These are phyloP conservation scores for Drosophila varians DNA, from an alignment of 1,140 invertebrate genomes.

Conservation along the genomic window DNA sequence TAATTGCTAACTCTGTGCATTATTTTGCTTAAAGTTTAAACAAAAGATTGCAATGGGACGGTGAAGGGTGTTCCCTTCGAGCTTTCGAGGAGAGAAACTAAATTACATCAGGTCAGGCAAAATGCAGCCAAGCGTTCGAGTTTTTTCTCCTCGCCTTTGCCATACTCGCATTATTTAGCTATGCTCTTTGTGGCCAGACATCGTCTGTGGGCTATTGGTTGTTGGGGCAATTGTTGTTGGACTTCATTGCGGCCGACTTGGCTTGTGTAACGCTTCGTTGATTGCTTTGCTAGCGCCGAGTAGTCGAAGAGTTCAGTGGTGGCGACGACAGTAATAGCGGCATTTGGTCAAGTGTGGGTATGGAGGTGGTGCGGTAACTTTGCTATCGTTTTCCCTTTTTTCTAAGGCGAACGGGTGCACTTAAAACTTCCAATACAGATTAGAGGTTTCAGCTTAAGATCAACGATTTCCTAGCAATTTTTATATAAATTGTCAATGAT, in stretches of 20 bases:
- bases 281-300: slow-evolving; percentile 38
- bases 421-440: not conserved
- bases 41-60: slow-evolving; percentile 9
- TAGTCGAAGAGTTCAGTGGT: slow-evolving; percentile 36
- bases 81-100: slow-evolving; percentile 52
- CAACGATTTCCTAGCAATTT: too few relatives aligned
- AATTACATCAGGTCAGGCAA: slow-evolving; percentile 79
- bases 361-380: slow-evolving; percentile 26
- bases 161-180: slow-evolving; percentile 36
- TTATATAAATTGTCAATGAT: too few relatives aligned
- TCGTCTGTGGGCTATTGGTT: slow-evolving; percentile 32
- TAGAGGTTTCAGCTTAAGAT: too few relatives aligned
- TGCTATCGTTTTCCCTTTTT: not conserved
- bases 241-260: slow-evolving; percentile 66
- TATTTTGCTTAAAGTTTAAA: slow-evolving; percentile 22
- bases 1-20: slow-evolving; percentile 60
- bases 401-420: slow-evolving; percentile 4
- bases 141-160: slow-evolving; percentile 35
- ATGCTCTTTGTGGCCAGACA: slow-evolving; percentile 78
- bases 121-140: slow-evolving; percentile 71
- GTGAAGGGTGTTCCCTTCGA: slow-evolving; percentile 17
- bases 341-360: slow-evolving; percentile 59
- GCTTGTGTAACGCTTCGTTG: slow-evolving; percentile 66
- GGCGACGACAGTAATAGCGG: slow-evolving; percentile 20
- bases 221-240: slow-evolving; percentile 3